Evolutionary conservation across 2,888 invertebrate species (phyloP), one percentile per base, ranked within the genome.

Genomic region (Andrena chrysosceles): DNA sequence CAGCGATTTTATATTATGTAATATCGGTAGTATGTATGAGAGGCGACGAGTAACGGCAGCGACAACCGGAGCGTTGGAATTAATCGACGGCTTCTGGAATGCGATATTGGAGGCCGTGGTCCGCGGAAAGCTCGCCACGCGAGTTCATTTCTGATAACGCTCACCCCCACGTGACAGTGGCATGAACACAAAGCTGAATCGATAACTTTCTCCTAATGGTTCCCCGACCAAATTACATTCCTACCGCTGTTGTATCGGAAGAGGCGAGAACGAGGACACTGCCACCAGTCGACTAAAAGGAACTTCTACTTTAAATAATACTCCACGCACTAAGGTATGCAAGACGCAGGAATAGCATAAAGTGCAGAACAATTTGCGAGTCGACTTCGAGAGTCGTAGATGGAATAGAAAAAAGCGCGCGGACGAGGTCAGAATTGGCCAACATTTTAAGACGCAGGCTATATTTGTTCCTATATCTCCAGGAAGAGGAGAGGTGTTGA

Each of bases 171-270:
- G 68, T 81, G 75, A 85, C 69, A 68, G 81, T n/a, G 59, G 31
- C 64, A 26, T 6, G 64, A 72, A 69, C 76, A 85, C 75, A 85
- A 48, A 71, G 20, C 59, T 49, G 48, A 81, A 84, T 85, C 85
- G 26, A 84, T 84, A 84, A 85, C 54, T 73, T 77, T 78, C 76
- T 75, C 63, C 42, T 63, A 54, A 76, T 63, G 63, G 62, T 54
- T 2, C 26, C 26, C 7, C 49, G 29, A 33, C 59, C 29, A 73
- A 84, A 85, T 85, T 76, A 70, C 73, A 67, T 42, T n/a, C n/a
- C n/a, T n/a, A 42, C 63, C 10, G 16, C 56, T 20, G 26, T 66
- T 69, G 64, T 7, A 26, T 26, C n/a, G 8, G 16, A 48, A 64
- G 16, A 10, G 23, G 54, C 54, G 10, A 10, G 3, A 10, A 56